These are phyloP conservation scores for Machaerirhynchus nigripectus DNA, from an alignment of 2,113 vertebrate species.

Conservation along the genomic window DNA sequence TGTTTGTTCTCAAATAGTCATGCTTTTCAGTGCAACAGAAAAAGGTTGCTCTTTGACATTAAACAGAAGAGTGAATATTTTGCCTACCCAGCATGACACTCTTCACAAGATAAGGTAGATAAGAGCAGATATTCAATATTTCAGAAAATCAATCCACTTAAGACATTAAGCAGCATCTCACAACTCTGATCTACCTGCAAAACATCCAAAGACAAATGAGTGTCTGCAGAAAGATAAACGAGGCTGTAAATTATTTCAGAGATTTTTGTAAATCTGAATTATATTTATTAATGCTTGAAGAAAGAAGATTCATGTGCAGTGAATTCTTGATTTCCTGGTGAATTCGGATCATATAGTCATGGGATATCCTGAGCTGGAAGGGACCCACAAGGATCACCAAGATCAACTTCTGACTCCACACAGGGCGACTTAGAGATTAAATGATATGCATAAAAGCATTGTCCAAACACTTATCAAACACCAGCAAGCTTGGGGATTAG, in stretches of 20 bases:
- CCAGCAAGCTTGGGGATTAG: neutral
- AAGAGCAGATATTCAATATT: neutral
- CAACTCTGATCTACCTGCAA: neutral
- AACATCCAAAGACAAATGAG: neutral
- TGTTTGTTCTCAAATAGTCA: neutral
- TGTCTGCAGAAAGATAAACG: conserved; percentile 1
- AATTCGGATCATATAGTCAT: neutral
- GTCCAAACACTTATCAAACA: neutral
- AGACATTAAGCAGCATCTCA: neutral
- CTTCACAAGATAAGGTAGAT: neutral
- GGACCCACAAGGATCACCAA: neutral
- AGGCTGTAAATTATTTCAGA: neutral
- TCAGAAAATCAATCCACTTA: neutral
- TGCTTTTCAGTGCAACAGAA: neutral
- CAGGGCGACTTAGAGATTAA: neutral
- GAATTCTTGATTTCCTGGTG: neutral
- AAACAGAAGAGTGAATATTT: neutral
- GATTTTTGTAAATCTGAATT: neutral
- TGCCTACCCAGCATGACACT: neutral
- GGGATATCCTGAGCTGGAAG: neutral
- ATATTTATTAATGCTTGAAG: neutral
- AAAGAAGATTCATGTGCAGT: neutral
- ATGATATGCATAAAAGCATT: rapidly evolving
- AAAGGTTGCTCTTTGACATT: neutral
- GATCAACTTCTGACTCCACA: neutral